phyloP scores from a whole-genome alignment of 2,113 vertebrate species.

The Leptodactylus fuscus region DNA sequence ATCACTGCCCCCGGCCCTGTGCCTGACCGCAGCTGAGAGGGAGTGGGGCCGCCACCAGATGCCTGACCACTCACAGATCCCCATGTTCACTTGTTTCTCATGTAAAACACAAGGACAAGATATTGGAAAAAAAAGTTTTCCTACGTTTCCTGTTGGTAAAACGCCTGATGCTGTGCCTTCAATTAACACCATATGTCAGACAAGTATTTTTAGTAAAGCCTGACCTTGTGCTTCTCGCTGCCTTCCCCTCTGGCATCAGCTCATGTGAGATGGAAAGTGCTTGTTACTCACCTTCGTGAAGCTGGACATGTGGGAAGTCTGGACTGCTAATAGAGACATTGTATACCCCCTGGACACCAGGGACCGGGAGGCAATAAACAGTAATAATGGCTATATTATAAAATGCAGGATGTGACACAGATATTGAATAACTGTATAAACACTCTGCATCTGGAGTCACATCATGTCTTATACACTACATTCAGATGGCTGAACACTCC shows the following conservation, averaged over 20 bases:
- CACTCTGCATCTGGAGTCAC: neutral
- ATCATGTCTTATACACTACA: no score
- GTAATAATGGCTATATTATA: neutral
- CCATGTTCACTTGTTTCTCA: slow-evolving; percentile 3
- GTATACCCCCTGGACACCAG: neutral
- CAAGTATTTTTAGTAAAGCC: slow-evolving; percentile 71
- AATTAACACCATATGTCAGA: slow-evolving; percentile 73
- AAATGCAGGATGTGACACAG: neutral
- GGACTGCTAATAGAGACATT: slow-evolving; percentile 37
- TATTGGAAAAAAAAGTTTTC: slow-evolving; percentile 19
- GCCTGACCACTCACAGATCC: neutral
- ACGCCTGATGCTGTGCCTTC: slow-evolving; percentile 69
- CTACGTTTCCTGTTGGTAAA: slow-evolving; percentile 14
- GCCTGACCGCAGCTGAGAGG: neutral
- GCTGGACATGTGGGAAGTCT: slow-evolving; percentile 55
- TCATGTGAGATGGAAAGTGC: slow-evolving; percentile 67
- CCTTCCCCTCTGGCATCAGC: slow-evolving; percentile 67
- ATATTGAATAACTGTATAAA: no score
- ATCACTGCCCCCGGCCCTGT: neutral
- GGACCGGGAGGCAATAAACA: neutral
- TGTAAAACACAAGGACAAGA: slow-evolving; percentile 50
- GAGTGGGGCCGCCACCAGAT: neutral
- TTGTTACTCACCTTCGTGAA: slow-evolving; percentile 61
- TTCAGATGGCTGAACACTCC: no score
- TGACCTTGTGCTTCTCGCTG: slow-evolving; percentile 71